Evolutionary conservation across 92 coral and sea anemone species (phyloP).

Genomic region (Chrysogorgia sp.): DNA sequence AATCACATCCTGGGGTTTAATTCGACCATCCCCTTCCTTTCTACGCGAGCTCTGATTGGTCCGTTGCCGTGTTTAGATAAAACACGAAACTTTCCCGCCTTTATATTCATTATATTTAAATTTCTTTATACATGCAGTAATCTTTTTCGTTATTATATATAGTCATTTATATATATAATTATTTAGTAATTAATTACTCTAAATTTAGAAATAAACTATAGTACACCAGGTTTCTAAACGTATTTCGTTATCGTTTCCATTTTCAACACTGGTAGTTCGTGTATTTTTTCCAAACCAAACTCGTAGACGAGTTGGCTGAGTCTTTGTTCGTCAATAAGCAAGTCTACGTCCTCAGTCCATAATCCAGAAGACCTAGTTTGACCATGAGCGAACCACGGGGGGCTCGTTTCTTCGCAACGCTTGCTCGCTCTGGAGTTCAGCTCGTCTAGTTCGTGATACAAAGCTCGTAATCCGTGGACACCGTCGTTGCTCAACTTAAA

Average conservation of each 20-base stretch:
- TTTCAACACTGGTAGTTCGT: neutral
- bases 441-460: neutral
- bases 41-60: too few species aligned
- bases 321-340: neutral
- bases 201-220: neutral
- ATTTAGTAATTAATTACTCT: neutral
- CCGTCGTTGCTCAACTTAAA: neutral
- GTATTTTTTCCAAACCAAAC: slow-evolving; percentile 1
- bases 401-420: neutral
- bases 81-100: too few species aligned
- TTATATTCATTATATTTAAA: too few species aligned
- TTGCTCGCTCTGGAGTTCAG: neutral
- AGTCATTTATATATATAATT: too few species aligned
- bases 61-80: too few species aligned
- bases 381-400: neutral
- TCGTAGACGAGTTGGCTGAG: neutral
- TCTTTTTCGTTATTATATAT: too few species aligned
- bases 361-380: neutral
- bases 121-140: too few species aligned
- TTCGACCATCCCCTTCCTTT: too few species aligned
- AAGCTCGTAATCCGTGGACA: neutral
- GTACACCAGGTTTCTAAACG: neutral
- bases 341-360: neutral
- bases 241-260: neutral
- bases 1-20: too few species aligned